Conservation (phyloP, 2,888 invertebrate genomes). For the Netelia inedita region DNA sequence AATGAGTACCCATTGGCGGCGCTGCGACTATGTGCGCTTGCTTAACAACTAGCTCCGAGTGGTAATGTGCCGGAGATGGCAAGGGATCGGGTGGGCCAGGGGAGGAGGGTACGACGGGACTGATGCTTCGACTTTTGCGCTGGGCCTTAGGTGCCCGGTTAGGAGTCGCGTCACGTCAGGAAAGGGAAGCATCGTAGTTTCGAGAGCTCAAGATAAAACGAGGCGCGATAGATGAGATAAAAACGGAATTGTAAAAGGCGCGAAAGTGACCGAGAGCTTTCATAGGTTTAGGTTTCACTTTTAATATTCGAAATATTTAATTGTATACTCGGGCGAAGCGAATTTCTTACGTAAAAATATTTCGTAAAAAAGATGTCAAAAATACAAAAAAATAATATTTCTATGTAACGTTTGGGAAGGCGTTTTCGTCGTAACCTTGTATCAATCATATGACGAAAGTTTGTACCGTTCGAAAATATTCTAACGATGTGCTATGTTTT, state of each 20-base stretch:
- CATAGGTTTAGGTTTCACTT: constrained; percentile 12
- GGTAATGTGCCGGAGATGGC: background rate
- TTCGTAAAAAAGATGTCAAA: background rate
- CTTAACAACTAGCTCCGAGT: constrained; percentile 28
- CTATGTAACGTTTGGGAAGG: too few species aligned
- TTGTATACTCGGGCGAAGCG: background rate
- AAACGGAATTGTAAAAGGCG: constrained; percentile 9
- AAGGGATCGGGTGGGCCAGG: background rate
- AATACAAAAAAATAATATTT: too few species aligned
- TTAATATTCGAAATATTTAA: background rate
- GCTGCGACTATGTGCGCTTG: constrained; percentile 45
- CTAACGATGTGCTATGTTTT: too few species aligned
- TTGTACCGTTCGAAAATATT: too few species aligned
- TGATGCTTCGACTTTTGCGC: constrained; percentile 6
- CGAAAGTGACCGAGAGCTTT: constrained; percentile 41
- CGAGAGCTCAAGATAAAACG: constrained; percentile 13
- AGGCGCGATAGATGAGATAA: background rate
- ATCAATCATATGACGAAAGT: too few species aligned
- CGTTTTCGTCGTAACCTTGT: too few species aligned
- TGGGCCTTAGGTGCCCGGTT: constrained; percentile 46
- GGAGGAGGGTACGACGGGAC: constrained; percentile 60
- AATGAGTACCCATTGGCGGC: constrained; percentile 58
- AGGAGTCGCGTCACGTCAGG: constrained; percentile 60
- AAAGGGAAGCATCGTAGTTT: constrained; percentile 44
- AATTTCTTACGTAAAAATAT: background rate